Conservation (phyloP, 2,797 vertebrate genomes). For the Cossypha heuglini region DNA sequence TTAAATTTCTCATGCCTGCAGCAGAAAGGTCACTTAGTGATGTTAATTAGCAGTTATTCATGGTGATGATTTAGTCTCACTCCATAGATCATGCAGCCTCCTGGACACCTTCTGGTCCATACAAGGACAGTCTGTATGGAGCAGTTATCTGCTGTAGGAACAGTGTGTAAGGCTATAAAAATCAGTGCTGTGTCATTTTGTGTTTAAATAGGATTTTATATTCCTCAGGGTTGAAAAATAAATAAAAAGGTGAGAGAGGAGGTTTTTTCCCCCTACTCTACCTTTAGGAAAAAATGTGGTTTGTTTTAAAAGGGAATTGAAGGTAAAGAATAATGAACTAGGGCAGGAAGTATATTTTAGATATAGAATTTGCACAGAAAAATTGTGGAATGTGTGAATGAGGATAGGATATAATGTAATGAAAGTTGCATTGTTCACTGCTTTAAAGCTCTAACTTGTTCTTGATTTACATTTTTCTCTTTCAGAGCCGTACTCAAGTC, state of each 20-base stretch:
- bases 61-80: background rate
- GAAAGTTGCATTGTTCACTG: background rate
- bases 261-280: background rate
- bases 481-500: background rate
- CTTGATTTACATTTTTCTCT: background rate
- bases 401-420: background rate
- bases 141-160: background rate
- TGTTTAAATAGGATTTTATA: background rate
- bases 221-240: background rate
- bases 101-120: background rate
- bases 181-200: background rate
- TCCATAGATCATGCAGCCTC: background rate
- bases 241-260: rapidly evolving
- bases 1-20: background rate
- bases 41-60: background rate
- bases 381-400: background rate
- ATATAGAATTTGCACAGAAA: background rate
- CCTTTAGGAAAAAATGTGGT: background rate
- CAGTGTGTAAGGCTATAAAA: background rate
- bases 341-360: background rate
- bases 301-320: background rate
- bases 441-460: background rate
- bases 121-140: background rate
- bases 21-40: background rate
- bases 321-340: background rate